These are phyloP conservation scores for Drosophila prostipennis DNA, from an alignment of 2,888 invertebrate species.

Conservation along the genomic window DNA sequence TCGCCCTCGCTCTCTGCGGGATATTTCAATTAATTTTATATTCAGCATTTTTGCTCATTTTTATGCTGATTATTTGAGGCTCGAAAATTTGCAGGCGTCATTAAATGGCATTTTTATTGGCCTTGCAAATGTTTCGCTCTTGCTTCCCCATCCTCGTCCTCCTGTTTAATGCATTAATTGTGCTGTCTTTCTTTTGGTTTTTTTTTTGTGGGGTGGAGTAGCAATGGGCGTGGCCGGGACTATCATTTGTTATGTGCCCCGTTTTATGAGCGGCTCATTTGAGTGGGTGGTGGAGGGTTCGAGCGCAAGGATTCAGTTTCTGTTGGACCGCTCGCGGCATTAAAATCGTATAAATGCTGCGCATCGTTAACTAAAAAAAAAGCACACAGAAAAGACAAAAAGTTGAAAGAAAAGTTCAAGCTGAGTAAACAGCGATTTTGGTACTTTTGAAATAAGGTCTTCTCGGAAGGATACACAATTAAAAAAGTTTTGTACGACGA, in stretches of 20 bases:
- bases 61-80: conserved; percentile 64
- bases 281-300: conserved; percentile 33
- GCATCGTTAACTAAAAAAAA: conserved; percentile 61
- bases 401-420: background rate
- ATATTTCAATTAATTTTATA: conserved; percentile 43
- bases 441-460: background rate
- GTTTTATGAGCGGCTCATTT: conserved; percentile 53
- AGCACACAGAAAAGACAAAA: conserved; percentile 23
- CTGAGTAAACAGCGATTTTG: background rate
- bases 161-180: conserved; percentile 73
- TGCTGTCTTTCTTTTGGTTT: conserved; percentile 19
- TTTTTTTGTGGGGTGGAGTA: background rate
- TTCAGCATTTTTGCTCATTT: conserved; percentile 37
- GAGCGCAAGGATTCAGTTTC: conserved; percentile 10
- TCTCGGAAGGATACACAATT: background rate
- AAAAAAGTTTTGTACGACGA: background rate
- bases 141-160: conserved; percentile 5
- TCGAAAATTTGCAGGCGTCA: conserved; percentile 67
- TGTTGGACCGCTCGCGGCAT: conserved; percentile 55
- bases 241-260: conserved; percentile 52
- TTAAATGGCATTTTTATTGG: conserved; percentile 68
- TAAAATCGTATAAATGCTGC: conserved; percentile 71
- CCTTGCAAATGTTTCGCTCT: conserved; percentile 40
- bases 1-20: conserved; percentile 14
- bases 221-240: conserved; percentile 44